Percentiles rank a stretch among this genome's conserved stretches.
Evolutionary conservation across 1,140 invertebrate genomes (phyloP).

Genomic region (Drosophila mauritiana): DNA sequence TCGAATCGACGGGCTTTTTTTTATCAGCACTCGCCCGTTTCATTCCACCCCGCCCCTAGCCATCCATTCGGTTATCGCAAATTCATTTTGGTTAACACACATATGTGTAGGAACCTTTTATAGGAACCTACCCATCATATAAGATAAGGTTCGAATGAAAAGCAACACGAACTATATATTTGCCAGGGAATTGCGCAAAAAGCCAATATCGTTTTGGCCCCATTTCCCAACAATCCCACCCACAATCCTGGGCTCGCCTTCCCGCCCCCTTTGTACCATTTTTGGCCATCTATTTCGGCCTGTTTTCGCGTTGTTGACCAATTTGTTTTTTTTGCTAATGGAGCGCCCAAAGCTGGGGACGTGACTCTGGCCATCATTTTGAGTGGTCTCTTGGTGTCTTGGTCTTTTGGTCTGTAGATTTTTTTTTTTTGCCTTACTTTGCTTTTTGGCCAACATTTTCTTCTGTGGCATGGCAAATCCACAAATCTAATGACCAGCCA

Average conservation of each 20-base stretch:
- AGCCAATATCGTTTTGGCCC: constrained; percentile 33
- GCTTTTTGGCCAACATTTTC: constrained; percentile 37
- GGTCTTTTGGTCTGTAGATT: not conserved
- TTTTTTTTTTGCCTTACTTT: not conserved
- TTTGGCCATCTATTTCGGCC: constrained; percentile 13
- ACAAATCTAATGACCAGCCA: constrained; percentile 60
- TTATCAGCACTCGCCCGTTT: constrained; percentile 42
- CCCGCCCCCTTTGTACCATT: not conserved
- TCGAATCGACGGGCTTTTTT: constrained; percentile 45
- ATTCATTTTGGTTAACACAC: constrained; percentile 64
- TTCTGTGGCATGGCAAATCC: constrained; percentile 17
- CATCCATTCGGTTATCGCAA: constrained; percentile 54
- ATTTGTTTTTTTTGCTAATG: constrained; percentile 41
- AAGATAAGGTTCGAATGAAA: constrained; percentile 34
- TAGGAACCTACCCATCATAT: not conserved
- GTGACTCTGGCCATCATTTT: constrained; percentile 30
- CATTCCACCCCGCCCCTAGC: not conserved
- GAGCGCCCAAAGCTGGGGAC: constrained; percentile 22
- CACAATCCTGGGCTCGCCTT: not conserved
- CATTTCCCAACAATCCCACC: constrained; percentile 17
- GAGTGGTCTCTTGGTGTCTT: not conserved
- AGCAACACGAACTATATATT: constrained; percentile 2
- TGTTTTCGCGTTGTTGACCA: constrained; percentile 16
- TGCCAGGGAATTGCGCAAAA: constrained; percentile 21
- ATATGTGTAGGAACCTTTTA: not conserved